Conservation (phyloP, 1,140 invertebrate species). For the Drosophila burlai region DNA sequence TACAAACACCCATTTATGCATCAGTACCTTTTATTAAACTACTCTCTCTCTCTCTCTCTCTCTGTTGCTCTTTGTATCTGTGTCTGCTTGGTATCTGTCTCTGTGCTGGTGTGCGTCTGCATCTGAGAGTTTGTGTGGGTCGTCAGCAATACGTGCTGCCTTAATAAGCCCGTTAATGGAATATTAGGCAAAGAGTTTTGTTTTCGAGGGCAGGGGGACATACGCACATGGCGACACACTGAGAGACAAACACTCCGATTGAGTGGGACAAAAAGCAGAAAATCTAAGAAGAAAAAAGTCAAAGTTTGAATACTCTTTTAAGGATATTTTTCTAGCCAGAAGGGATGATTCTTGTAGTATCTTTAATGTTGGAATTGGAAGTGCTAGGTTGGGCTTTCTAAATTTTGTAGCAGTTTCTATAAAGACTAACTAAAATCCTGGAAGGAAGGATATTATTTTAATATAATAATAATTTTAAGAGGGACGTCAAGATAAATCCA, state of each 20-base stretch:
- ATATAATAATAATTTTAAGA: too few species aligned
- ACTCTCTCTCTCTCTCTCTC: constrained; percentile 25
- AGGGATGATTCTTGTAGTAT: too few species aligned
- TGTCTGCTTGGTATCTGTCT: not conserved
- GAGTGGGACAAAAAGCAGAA: constrained; percentile 27
- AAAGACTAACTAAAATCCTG: too few species aligned
- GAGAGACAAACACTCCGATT: constrained; percentile 39
- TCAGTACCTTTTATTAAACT: constrained; percentile 84
- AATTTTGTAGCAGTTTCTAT: too few species aligned
- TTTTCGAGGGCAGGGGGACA: constrained; percentile 49
- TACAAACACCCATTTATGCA: constrained; percentile 84
- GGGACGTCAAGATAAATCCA: too few species aligned
- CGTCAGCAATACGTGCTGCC: constrained; percentile 69
- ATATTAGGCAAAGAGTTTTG: constrained; percentile 82
- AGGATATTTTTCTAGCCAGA: not conserved
- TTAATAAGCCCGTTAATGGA: constrained; percentile 83
- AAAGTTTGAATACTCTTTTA: not conserved
- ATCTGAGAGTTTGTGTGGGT: constrained; percentile 55
- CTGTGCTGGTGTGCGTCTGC: constrained; percentile 1
- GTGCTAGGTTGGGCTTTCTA: too few species aligned
- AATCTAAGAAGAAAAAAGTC: not conserved
- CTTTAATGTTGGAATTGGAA: too few species aligned
- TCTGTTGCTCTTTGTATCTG: constrained; percentile 13
- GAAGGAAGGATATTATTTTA: too few species aligned
- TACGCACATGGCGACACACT: constrained; percentile 67